phyloP scores from a whole-genome alignment of 2,797 vertebrate genomes.

The Craterocephalus amniculus region DNA sequence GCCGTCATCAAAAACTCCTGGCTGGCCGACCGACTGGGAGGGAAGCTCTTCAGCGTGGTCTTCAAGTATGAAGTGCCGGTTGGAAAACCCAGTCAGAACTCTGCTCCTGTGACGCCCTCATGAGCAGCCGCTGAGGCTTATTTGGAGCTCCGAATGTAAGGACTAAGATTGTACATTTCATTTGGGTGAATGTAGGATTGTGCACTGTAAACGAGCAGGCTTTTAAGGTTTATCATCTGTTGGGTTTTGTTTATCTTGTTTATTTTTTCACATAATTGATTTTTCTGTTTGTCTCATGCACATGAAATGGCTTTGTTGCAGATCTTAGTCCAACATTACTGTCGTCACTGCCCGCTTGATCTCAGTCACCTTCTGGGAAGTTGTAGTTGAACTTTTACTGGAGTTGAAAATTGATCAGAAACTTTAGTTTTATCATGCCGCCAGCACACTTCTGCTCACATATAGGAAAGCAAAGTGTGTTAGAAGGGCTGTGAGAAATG shows the following conservation, averaged over 20 bases:
- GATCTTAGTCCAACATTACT: slow-evolving; percentile 11
- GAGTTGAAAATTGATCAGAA: slow-evolving; percentile 13
- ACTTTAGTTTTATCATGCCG: slow-evolving; percentile 45
- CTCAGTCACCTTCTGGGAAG: slow-evolving; percentile 16
- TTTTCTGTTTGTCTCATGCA: slow-evolving; percentile 26
- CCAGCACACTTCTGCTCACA: slow-evolving; percentile 15
- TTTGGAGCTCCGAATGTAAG: slow-evolving; percentile 56
- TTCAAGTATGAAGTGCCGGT: slow-evolving; percentile 95
- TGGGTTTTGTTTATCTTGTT: slow-evolving; percentile 28
- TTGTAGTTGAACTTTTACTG: background rate
- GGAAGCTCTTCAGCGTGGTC: slow-evolving; percentile 97
- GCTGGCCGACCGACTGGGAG: slow-evolving; percentile 94
- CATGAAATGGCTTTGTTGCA: slow-evolving; percentile 19
- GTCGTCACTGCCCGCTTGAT: slow-evolving; percentile 10
- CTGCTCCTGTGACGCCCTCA: slow-evolving; percentile 34
- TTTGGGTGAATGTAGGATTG: slow-evolving; percentile 35
- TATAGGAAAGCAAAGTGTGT: slow-evolving; percentile 4
- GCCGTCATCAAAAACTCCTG: slow-evolving; percentile 98
- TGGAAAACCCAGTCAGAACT: slow-evolving; percentile 58
- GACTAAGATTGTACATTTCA: slow-evolving; percentile 36
- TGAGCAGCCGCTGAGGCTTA: slow-evolving; percentile 26
- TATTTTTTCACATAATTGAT: slow-evolving; percentile 33
- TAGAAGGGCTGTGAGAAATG: slow-evolving; percentile 17
- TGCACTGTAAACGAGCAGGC: slow-evolving; percentile 27
- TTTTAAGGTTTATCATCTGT: slow-evolving; percentile 36